Percentiles rank a stretch among this genome's conserved stretches.
These are phyloP conservation scores for Rhipidura dahli DNA, from an alignment of 2,113 vertebrate species.

Conservation along the genomic window DNA sequence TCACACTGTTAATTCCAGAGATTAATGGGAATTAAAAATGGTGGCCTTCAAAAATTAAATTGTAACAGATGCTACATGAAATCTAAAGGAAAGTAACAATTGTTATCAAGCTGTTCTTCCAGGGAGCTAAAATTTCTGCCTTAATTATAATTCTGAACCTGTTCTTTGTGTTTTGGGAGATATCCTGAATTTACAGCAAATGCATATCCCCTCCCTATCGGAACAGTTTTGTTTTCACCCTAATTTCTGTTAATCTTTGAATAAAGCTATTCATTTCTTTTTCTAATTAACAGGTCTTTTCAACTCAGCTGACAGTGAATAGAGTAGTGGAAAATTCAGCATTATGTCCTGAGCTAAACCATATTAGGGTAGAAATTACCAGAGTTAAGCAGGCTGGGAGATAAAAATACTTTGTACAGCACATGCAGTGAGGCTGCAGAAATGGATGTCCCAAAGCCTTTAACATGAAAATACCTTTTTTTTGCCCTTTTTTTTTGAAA, in stretches of 20 bases:
- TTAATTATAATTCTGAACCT: slow-evolving; percentile 14
- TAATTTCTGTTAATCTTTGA: slow-evolving; percentile 51
- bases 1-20: slow-evolving; percentile 6
- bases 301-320: slow-evolving; percentile 1
- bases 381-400: neutral
- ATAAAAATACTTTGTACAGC: slow-evolving; percentile 47
- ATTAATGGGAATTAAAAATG: slow-evolving; percentile 46
- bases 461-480: slow-evolving; percentile 7
- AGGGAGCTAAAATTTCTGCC: neutral
- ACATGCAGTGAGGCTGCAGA: neutral
- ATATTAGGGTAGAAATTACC: slow-evolving; percentile 39
- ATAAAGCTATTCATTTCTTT: slow-evolving; percentile 22
- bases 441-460: slow-evolving; percentile 11
- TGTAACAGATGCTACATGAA: neutral
- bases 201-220: neutral
- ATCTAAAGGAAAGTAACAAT: slow-evolving; percentile 6
- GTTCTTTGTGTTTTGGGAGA: neutral
- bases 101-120: slow-evolving; percentile 32
- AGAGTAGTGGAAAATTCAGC: slow-evolving; percentile 25
- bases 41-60: slow-evolving; percentile 29
- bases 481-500: neutral
- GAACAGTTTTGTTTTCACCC: slow-evolving; percentile 12
- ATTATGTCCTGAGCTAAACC: slow-evolving; percentile 22
- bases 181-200: neutral
- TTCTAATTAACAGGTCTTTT: slow-evolving; percentile 38